Conservation (phyloP, 2,888 invertebrate genomes). For the Ctenicera cuprea region DNA sequence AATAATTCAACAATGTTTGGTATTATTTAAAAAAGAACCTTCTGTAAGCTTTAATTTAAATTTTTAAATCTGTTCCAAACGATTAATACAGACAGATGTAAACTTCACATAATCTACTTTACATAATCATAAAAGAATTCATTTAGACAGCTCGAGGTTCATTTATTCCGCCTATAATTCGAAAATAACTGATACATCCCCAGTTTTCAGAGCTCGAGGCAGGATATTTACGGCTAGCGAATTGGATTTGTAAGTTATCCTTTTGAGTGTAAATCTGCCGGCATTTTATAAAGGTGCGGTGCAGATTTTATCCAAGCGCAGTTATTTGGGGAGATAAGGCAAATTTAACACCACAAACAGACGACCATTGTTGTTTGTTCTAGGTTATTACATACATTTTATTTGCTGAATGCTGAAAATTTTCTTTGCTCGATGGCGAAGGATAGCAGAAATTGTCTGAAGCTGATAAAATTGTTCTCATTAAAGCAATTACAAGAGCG, state of each 20-base stretch:
- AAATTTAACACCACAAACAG: conserved; percentile 35
- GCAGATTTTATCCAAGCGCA: conserved; percentile 28
- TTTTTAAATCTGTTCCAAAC: too few relatives aligned
- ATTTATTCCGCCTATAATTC: conserved; percentile 2
- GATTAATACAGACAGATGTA: too few relatives aligned
- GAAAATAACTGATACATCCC: conserved; percentile 18
- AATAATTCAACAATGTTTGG: too few relatives aligned
- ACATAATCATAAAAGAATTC: not conserved
- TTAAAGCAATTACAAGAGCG: conserved; percentile 25
- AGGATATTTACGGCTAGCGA: conserved; percentile 21
- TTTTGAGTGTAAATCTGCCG: conserved; percentile 46
- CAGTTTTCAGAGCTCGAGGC: not conserved
- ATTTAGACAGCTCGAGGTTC: not conserved
- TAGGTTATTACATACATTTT: conserved; percentile 25
- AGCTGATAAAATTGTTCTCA: conserved; percentile 29
- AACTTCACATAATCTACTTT: not conserved
- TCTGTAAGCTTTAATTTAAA: too few relatives aligned
- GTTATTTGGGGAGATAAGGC: conserved; percentile 28
- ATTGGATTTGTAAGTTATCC: conserved; percentile 54
- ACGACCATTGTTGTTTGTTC: conserved; percentile 37
- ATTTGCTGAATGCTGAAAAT: conserved; percentile 2
- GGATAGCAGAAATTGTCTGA: conserved; percentile 15
- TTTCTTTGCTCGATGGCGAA: conserved; percentile 9
- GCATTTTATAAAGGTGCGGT: conserved; percentile 18
- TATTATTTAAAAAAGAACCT: too few relatives aligned